Evolutionary conservation across 2,888 invertebrate genomes (phyloP).

Genomic region (Boloria selene): DNA sequence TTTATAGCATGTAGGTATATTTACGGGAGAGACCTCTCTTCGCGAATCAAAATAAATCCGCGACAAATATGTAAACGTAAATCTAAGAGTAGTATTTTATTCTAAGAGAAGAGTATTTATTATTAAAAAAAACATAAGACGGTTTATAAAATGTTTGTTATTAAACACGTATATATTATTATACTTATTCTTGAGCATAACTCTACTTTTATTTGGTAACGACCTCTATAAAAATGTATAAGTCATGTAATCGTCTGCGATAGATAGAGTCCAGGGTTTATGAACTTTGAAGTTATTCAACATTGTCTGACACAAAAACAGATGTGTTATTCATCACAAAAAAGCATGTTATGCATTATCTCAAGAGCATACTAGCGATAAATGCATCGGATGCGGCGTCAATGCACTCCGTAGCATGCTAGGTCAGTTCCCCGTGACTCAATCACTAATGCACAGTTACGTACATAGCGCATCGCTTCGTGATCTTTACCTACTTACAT

Average conservation of each 20-base stretch:
- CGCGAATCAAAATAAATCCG: no score
- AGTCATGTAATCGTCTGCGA: constrained; percentile 40
- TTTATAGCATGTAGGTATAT: no score
- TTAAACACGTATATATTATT: no score
- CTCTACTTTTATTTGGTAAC: constrained; percentile 27
- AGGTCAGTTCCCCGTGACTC: constrained; percentile 82
- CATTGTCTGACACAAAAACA: constrained; percentile 59
- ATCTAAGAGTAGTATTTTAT: no score
- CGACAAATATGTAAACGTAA: no score
- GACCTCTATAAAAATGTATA: constrained; percentile 24
- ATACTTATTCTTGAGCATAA: no score
- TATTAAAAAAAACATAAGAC: no score
- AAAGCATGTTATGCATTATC: constrained; percentile 76
- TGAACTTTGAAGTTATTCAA: constrained; percentile 62
- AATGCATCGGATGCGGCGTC: constrained; percentile 73
- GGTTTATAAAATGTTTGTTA: no score
- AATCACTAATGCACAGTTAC: constrained; percentile 78
- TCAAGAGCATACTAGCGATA: constrained; percentile 77
- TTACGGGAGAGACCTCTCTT: no score
- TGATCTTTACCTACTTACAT: constrained; percentile 61
- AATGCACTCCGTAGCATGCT: constrained; percentile 80
- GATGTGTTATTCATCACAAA: constrained; percentile 76
- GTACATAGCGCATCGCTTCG: constrained; percentile 67
- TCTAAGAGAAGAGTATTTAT: no score
- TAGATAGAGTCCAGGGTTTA: constrained; percentile 50